A percentile compares a stretch with the other conserved stretches of the same genome.
Conservation (phyloP, 2,888 invertebrate genomes). For the Caenorhabditis sp. region DNA sequence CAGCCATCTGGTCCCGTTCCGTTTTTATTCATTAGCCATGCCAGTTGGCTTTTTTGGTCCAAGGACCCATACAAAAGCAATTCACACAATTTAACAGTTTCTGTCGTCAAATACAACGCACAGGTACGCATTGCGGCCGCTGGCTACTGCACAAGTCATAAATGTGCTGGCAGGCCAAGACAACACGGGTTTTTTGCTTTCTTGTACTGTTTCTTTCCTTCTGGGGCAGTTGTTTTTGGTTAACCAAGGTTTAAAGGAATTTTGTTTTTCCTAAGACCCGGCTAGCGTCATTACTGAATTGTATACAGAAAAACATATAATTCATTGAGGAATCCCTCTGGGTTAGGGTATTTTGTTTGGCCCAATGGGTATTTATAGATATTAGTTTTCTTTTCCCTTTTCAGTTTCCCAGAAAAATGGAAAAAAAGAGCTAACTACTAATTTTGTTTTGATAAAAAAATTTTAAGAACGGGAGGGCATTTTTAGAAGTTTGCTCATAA, state of each 20-base stretch:
- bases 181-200: not conserved
- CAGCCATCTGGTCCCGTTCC: constrained; percentile 11
- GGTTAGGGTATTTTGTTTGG: constrained; percentile 1
- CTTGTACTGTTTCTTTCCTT: not conserved
- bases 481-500: too few relatives aligned
- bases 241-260: too few relatives aligned
- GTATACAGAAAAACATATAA: constrained; percentile 7
- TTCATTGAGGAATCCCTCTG: not conserved
- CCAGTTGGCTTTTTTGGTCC: not conserved
- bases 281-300: constrained; percentile 7
- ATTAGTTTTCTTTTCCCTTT: not conserved
- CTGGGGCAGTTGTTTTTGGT: too few relatives aligned
- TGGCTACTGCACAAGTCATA: constrained; percentile 46
- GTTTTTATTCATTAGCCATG: not conserved
- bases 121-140: constrained; percentile 31
- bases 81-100: constrained; percentile 14
- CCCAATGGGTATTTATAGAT: not conserved
- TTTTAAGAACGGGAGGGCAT: too few relatives aligned
- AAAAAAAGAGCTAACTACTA: too few relatives aligned
- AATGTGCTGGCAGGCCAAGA: constrained; percentile 42
- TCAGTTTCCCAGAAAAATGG: too few relatives aligned
- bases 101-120: constrained; percentile 48
- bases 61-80: not conserved
- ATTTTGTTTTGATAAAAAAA: too few relatives aligned
- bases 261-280: not conserved